phyloP scores from a whole-genome alignment of 2,888 invertebrate genomes.

The Dorcus hopei region DNA sequence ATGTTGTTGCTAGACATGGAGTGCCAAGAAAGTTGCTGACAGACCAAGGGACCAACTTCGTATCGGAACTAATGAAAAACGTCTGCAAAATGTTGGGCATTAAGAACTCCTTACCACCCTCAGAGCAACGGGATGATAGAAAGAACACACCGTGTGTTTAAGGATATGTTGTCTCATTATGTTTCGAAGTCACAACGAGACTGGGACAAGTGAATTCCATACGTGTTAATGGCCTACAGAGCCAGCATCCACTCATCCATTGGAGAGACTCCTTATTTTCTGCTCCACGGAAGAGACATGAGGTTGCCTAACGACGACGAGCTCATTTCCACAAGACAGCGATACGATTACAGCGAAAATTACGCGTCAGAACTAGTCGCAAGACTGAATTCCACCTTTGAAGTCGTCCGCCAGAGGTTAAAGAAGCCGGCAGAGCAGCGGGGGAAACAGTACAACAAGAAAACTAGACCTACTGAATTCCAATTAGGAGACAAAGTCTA shows the following conservation, averaged over 20 bases:
- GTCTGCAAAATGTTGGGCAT: too few species aligned
- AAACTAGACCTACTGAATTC: background rate
- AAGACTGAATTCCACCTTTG: constrained; percentile 1
- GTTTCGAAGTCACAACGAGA: constrained; percentile 24
- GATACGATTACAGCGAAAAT: constrained; percentile 22
- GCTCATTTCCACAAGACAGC: constrained; percentile 9
- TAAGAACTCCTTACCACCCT: too few species aligned
- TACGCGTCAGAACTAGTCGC: constrained; percentile 15
- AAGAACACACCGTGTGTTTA: constrained; percentile 32
- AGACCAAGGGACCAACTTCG: too few species aligned
- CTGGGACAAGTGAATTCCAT: constrained; percentile 35
- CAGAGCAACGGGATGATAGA: constrained; percentile 35
- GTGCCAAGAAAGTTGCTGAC: too few species aligned
- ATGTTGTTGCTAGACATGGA: too few species aligned
- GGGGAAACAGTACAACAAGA: background rate
- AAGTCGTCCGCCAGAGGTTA: background rate
- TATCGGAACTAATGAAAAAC: too few species aligned
- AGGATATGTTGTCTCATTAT: constrained; percentile 31
- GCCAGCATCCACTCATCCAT: constrained; percentile 21
- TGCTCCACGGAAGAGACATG: constrained; percentile 27
- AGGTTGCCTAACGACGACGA: constrained; percentile 23
- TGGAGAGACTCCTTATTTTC: constrained; percentile 24
- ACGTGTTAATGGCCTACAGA: constrained; percentile 28
- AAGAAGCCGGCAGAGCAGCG: background rate
- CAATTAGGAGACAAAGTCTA: background rate